Base-by-base conservation (phyloP, 2,113 vertebrate genomes). In the Dicentrarchus labrax region DNA sequence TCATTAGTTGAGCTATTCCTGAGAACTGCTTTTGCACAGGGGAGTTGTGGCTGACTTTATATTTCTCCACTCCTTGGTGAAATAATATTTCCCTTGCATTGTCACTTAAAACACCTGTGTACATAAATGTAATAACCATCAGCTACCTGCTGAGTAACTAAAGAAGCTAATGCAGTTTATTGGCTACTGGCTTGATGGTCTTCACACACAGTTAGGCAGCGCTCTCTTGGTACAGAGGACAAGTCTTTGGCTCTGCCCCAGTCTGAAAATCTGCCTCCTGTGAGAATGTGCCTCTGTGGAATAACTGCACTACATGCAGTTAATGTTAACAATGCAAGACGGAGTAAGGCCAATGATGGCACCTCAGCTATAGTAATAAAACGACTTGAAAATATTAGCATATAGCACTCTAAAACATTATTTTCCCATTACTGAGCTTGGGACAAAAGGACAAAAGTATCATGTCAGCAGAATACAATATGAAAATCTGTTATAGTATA, bases 171-270 rank as follows among this genome's bases (percentile, higher is more conserved):
- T 78, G 69, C 45, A 76, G 74, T 75, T 66, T 30, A 74, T 24
- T 79, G 82, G 76, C 79, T 72, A n/a, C 68, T 11, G 72, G 61
- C 85, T 56, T 83, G 72, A 93, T 92, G 87, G 86, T 88, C 86
- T 90, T 91, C 80, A 88, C 86, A 92, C 88, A 79, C 87, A 84
- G 87, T 87, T 85, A 82, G 76, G 65, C 89, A 82, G 78, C 61
- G 69, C 56, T 89, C 72, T 72, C 61, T 57, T 30, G 39, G 61
- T 72, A 72, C 59, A 71, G 65, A 72, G 77, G 62, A 88, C 83
- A 64, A 66, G 64, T 79, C 56, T 82, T 69, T 89, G 87, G 89
- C 85, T 85, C 76, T 38, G 78, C 24, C 53, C 72, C 86, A 85
- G 72, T 84, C 60, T 79, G 43, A 77, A 91, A 88, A 71, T 66